These are phyloP conservation scores for Cyrtodaria siliqua DNA, from an alignment of 2,888 invertebrate genomes.

Conservation along the genomic window DNA sequence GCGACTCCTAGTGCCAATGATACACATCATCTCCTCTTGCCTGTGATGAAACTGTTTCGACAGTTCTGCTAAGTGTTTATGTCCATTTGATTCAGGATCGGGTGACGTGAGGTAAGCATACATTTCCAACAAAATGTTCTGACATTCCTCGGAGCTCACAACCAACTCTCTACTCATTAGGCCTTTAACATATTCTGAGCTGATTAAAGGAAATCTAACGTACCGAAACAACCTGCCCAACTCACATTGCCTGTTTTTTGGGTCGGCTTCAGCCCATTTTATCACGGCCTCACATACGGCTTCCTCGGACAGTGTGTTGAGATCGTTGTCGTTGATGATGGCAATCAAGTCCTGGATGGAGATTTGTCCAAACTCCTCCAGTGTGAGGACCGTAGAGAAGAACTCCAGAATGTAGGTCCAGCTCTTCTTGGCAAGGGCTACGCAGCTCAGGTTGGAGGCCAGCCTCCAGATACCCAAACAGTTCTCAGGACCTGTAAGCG, in stretches of 20 bases:
- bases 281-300: constrained; percentile 91
- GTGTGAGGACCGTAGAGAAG: constrained; percentile 63
- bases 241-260: constrained; percentile 82
- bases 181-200: constrained; percentile 61
- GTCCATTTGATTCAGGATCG: constrained; percentile 15
- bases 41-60: constrained; percentile 55
- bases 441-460: constrained; percentile 91
- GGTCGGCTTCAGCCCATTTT: constrained; percentile 89
- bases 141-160: constrained; percentile 21
- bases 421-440: constrained; percentile 90
- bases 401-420: constrained; percentile 89
- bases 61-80: constrained; percentile 38
- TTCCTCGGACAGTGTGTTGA: constrained; percentile 95
- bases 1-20: constrained; percentile 67
- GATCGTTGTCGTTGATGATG: constrained; percentile 92
- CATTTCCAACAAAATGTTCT: constrained; percentile 27
- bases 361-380: constrained; percentile 86
- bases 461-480: constrained; percentile 94
- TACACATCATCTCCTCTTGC: constrained; percentile 70
- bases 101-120: constrained; percentile 33
- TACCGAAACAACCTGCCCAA: constrained; percentile 55
- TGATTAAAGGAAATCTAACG: constrained; percentile 64
- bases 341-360: constrained; percentile 91
- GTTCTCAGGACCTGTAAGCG: constrained; percentile 90
- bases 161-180: constrained; percentile 9